Evolutionary conservation across 1,140 invertebrate genomes (phyloP).

Genomic region (Lepidurus apus): DNA sequence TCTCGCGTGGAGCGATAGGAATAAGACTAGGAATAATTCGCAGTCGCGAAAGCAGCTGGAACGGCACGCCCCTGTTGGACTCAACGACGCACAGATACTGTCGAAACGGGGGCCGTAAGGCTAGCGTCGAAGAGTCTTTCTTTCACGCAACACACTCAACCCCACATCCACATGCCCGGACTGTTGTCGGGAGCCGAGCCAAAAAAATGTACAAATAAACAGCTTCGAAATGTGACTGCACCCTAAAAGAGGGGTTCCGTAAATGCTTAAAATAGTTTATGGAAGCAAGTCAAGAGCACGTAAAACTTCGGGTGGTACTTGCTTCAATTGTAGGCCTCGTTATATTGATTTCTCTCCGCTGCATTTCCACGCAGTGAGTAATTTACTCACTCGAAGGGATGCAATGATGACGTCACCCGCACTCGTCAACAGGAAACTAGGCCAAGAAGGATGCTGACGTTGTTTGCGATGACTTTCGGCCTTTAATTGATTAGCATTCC

Average conservation of each 20-base stretch:
- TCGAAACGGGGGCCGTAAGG: background rate
- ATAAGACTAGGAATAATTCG: slow-evolving; percentile 15
- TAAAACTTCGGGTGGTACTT: background rate
- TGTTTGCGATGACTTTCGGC: too few relatives aligned
- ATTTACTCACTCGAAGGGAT: background rate
- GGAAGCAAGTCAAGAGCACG: background rate
- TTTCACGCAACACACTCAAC: background rate
- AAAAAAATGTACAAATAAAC: slow-evolving; percentile 19
- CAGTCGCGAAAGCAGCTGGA: background rate
- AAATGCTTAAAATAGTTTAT: background rate
- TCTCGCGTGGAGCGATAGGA: background rate
- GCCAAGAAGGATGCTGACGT: background rate
- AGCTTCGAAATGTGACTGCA: background rate
- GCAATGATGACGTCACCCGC: background rate
- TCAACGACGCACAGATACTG: background rate
- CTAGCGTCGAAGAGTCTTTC: background rate
- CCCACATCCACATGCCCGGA: background rate
- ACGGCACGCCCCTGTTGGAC: background rate
- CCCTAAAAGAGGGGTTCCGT: background rate
- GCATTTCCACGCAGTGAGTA: background rate
- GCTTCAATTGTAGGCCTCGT: background rate
- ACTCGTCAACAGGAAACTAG: background rate
- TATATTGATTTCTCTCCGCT: background rate
- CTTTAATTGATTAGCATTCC: too few relatives aligned
- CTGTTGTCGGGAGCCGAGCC: background rate